Conservation (phyloP, 2,113 vertebrate genomes). For the Cairina moschata region DNA sequence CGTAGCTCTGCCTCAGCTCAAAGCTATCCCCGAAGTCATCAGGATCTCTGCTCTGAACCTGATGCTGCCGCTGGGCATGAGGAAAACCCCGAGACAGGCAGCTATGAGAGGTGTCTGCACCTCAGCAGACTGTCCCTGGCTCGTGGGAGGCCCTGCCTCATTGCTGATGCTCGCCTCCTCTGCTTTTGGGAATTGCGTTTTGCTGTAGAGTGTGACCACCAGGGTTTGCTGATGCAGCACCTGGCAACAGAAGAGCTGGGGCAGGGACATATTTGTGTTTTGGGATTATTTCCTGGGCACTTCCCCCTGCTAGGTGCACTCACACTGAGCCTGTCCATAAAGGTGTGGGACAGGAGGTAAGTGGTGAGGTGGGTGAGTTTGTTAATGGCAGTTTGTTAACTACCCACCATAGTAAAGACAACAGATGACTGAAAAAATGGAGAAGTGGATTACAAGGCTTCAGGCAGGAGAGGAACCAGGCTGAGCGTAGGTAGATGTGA, state of each 20-base stretch:
- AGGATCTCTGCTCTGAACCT: neutral
- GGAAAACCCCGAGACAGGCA: accelerated
- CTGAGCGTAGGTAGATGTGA: neutral
- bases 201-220: neutral
- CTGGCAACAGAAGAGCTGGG: neutral
- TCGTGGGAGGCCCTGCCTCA: neutral
- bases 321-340: accelerated
- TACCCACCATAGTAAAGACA: neutral
- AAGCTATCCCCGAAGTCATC: neutral
- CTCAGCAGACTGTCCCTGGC: neutral
- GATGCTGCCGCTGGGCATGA: neutral
- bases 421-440: neutral
- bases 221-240: neutral
- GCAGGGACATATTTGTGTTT: neutral
- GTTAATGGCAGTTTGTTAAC: accelerated
- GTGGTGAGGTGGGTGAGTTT: neutral
- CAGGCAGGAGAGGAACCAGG: neutral
- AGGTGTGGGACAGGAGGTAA: accelerated
- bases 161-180: neutral
- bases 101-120: neutral
- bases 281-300: neutral
- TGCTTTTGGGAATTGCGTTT: neutral
- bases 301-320: accelerated
- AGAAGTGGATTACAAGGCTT: neutral
- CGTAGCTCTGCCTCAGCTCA: neutral